Evolutionary conservation across 2,113 vertebrate genomes (phyloP).

Genomic region (Lipotes vexillifer): DNA sequence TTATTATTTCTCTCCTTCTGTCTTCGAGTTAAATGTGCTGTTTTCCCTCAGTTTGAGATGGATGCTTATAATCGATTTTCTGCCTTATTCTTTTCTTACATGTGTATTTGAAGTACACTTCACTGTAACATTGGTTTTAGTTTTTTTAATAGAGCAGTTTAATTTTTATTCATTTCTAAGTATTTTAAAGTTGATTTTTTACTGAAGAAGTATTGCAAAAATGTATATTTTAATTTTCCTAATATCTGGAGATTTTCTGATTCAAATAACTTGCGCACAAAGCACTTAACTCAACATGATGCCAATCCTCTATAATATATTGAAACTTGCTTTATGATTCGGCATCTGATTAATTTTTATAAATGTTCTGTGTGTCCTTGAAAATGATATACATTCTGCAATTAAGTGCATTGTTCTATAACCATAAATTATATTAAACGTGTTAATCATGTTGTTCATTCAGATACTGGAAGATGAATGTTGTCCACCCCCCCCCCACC

Average conservation of each 20-base stretch:
- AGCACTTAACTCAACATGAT: not conserved
- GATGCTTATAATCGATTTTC: not conserved
- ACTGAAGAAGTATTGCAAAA: not conserved
- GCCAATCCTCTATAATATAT: not conserved
- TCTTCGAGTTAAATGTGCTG: not conserved
- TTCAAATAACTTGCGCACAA: not conserved
- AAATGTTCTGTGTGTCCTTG: not conserved
- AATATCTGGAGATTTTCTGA: not conserved
- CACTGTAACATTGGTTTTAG: not conserved
- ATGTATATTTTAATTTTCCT: not conserved
- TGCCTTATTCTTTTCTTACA: not conserved
- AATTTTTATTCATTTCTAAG: not conserved
- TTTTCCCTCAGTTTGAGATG: not conserved
- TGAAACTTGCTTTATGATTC: not conserved
- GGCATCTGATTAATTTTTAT: not conserved
- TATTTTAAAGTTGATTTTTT: not conserved
- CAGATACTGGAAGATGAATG: not conserved
- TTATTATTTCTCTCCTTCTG: not conserved
- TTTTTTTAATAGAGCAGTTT: not conserved
- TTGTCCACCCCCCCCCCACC: not conserved
- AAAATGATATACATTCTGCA: not conserved
- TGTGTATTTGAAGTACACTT: not conserved
- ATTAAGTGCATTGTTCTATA: not conserved
- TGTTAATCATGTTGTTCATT: not conserved
- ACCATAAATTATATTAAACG: not conserved